These are phyloP conservation scores for Mesorhabditis spiculigera DNA, from an alignment of 2,888 invertebrate species.

Conservation along the genomic window DNA sequence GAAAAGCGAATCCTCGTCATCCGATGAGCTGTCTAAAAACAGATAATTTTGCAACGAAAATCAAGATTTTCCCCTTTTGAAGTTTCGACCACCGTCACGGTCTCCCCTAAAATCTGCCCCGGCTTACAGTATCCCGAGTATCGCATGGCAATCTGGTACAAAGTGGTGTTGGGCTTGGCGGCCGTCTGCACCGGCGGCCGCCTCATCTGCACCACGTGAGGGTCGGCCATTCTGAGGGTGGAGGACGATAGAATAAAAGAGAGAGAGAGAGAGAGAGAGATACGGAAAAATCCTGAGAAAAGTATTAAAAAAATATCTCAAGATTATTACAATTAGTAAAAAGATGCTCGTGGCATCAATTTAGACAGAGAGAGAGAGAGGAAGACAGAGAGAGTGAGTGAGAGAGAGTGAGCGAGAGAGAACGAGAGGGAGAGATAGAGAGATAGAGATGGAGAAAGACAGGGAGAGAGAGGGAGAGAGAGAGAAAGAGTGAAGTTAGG, in stretches of 20 bases:
- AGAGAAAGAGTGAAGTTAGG: too few relatives aligned
- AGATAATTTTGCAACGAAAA: background rate
- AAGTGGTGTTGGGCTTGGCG: background rate
- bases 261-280: too few relatives aligned
- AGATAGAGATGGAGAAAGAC: too few relatives aligned
- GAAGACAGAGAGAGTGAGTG: background rate
- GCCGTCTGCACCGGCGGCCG: background rate
- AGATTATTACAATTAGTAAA: background rate
- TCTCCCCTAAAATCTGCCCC: background rate
- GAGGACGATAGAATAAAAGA: background rate
- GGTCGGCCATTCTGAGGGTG: constrained; percentile 2
- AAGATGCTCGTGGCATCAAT: background rate
- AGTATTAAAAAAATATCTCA: too few relatives aligned
- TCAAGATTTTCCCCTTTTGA: too few relatives aligned
- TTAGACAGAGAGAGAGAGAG: constrained; percentile 8
- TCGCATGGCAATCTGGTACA: constrained; percentile 25
- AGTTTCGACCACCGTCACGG: too few relatives aligned
- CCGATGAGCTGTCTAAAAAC: constrained; percentile 74
- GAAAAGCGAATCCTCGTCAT: constrained; percentile 73
- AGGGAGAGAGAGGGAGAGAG: too few relatives aligned
- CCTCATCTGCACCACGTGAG: background rate
- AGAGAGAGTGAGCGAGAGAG: too few relatives aligned
- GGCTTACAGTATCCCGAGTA: constrained; percentile 42
- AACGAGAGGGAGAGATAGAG: too few relatives aligned
- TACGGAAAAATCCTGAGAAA: too few relatives aligned